These are phyloP conservation scores for Drosophila littoralis DNA, from an alignment of 1,140 invertebrate genomes.

Conservation along the genomic window DNA sequence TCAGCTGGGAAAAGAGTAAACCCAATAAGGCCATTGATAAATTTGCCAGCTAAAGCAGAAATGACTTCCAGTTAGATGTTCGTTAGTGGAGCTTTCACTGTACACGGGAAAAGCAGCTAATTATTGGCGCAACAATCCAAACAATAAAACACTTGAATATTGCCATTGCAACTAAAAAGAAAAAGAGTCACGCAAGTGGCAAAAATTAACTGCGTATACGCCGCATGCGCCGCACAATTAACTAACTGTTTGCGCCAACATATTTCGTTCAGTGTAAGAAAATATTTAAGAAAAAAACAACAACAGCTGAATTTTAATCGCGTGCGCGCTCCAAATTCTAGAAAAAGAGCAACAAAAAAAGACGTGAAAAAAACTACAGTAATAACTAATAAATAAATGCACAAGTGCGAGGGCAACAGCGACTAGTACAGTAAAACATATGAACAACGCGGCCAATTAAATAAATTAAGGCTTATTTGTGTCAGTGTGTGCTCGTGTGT, in stretches of 20 bases:
- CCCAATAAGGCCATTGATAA: no score
- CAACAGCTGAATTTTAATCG: conserved; percentile 32
- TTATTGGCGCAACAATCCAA: no score
- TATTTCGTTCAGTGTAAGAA: no score
- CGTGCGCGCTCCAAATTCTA: conserved; percentile 43
- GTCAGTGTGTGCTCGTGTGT: conserved; percentile 31
- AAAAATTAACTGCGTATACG: conserved; percentile 44
- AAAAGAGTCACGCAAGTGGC: conserved; percentile 20
- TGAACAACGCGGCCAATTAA: conserved; percentile 70
- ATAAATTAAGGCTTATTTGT: conserved; percentile 78
- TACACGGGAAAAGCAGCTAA: neutral
- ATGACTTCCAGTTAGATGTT: no score
- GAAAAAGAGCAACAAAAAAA: conserved; percentile 15
- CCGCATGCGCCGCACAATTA: conserved; percentile 45
- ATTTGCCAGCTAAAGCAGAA: no score
- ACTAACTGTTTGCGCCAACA: conserved; percentile 20
- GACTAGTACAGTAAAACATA: conserved; percentile 19
- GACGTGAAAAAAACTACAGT: conserved; percentile 38
- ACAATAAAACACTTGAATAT: no score
- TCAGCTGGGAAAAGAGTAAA: no score
- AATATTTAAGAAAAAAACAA: neutral
- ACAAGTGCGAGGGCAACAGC: conserved; percentile 22
- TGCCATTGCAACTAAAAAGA: neutral
- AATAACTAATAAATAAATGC: conserved; percentile 45
- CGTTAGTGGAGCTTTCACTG: neutral